Base-by-base conservation (phyloP, 2,888 invertebrate species). In the Metopia argyrocephala region DNA sequence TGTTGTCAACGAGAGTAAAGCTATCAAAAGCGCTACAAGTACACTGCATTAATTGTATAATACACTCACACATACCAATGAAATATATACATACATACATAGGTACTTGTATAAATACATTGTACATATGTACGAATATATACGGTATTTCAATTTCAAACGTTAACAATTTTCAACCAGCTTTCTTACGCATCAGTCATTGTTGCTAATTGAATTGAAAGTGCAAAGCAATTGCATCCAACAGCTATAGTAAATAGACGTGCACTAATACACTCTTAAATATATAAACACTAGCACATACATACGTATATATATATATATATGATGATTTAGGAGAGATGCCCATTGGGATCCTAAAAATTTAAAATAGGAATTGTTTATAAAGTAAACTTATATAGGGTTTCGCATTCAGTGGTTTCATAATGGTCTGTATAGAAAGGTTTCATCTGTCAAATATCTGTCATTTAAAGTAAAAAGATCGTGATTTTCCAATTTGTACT, bases 201-300 rank as follows among this genome's bases (percentile, higher is more conserved):
- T 61, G 59, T 46, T 59, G 61, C 68, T 75, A 75, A 75, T 75
- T 75, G 75, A 68, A 75, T 75, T 61, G 68, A 68, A 75, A 68
- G 75, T 75, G 61, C 66, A 75, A 68, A 52, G 75, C 68, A 66
- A 75, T 66, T 54, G 66, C 31, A 75, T 18, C 45, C 20, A 27
- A 20, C 59, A 52, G 7, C 27, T n/a, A 64, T 48, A 28, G 28
- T 28, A 27, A 61, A 28, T 20, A 52, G 18, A 38, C 6, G 20
- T n/a, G 57, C 65, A 25, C 45, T 54, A 28, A 38, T 23, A 52
- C 15, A 28, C 9, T 25, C 2, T 4, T 57, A 5, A 9, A 18
- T 12, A 64, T 2, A 45, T 46, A 7, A n/a, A 12, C 20, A 50
- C 27, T 6, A 25, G 27, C 12, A 64, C 38, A 46, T 54, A 46